These are phyloP conservation scores for Physella acuta DNA, from an alignment of 1,140 invertebrate genomes.

Conservation along the genomic window DNA sequence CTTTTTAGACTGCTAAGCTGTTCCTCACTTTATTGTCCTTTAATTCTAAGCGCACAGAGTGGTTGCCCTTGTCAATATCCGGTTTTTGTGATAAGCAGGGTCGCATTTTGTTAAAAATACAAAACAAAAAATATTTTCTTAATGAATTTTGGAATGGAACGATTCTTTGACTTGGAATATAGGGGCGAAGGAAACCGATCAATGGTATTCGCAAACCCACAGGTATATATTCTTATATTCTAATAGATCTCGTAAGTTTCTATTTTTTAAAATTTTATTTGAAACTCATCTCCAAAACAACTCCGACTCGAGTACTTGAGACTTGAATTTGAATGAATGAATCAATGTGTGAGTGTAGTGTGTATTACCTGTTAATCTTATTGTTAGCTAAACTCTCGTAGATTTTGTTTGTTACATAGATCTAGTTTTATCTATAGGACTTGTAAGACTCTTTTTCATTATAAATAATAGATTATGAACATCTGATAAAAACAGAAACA, in stretches of 20 bases:
- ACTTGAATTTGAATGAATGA: background rate
- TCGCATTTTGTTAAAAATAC: too few relatives aligned
- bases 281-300: background rate
- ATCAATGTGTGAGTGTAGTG: background rate
- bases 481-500: too few relatives aligned
- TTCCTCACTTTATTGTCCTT: too few relatives aligned
- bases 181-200: conserved; percentile 18
- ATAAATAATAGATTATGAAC: too few relatives aligned
- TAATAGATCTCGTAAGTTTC: background rate
- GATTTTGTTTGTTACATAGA: too few relatives aligned
- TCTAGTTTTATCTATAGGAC: too few relatives aligned
- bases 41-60: too few relatives aligned
- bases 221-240: background rate
- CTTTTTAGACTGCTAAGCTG: too few relatives aligned
- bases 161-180: conserved; percentile 9
- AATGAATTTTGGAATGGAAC: conserved; percentile 10
- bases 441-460: too few relatives aligned
- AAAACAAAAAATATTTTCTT: too few relatives aligned
- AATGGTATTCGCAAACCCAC: conserved; percentile 17
- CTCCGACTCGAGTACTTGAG: background rate
- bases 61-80: background rate
- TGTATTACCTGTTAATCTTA: too few relatives aligned
- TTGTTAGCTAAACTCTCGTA: too few relatives aligned
- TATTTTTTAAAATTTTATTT: background rate
- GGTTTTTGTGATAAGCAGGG: background rate